A percentile compares a stretch with the other conserved stretches of the same genome.
Evolutionary conservation across 2,113 vertebrate genomes (phyloP).

Genomic region (Phalacrocorax carbo): DNA sequence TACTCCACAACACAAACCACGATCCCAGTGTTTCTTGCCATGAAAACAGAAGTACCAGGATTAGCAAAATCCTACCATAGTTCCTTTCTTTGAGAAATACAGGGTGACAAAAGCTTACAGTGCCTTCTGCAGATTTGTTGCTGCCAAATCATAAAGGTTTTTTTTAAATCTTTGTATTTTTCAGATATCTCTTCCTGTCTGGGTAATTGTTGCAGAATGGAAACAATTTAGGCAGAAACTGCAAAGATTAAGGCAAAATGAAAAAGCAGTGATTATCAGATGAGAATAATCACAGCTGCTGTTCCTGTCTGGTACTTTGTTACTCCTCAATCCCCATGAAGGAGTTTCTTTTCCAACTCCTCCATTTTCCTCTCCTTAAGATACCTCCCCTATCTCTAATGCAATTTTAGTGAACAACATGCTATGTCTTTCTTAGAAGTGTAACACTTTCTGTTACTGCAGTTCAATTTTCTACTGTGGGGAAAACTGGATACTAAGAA

Average conservation of each 20-base stretch:
- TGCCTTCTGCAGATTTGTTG: not conserved
- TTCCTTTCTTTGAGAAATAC: not conserved
- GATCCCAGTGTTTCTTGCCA: not conserved
- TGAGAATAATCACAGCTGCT: not conserved
- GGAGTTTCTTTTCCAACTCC: not conserved
- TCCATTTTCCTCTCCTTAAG: not conserved
- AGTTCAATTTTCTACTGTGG: not conserved
- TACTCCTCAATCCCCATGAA: not conserved
- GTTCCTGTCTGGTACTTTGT: not conserved
- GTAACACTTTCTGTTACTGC: not conserved
- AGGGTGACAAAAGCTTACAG: not conserved
- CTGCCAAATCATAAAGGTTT: not conserved
- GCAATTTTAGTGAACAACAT: not conserved
- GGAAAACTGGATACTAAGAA: not conserved
- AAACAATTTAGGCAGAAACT: conserved; percentile 26
- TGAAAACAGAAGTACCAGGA: not conserved
- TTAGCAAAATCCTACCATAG: not conserved
- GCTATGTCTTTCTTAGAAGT: not conserved
- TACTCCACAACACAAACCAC: not conserved
- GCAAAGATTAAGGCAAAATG: conserved; percentile 22
- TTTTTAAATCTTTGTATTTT: not conserved
- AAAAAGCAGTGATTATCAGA: not conserved
- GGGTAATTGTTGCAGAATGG: not conserved
- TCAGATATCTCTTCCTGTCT: not conserved
- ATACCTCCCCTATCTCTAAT: not conserved